Percentiles rank a stretch among this genome's conserved stretches.
Evolutionary conservation across 1,140 invertebrate species (phyloP).

Genomic region (Dreissena polymorpha): DNA sequence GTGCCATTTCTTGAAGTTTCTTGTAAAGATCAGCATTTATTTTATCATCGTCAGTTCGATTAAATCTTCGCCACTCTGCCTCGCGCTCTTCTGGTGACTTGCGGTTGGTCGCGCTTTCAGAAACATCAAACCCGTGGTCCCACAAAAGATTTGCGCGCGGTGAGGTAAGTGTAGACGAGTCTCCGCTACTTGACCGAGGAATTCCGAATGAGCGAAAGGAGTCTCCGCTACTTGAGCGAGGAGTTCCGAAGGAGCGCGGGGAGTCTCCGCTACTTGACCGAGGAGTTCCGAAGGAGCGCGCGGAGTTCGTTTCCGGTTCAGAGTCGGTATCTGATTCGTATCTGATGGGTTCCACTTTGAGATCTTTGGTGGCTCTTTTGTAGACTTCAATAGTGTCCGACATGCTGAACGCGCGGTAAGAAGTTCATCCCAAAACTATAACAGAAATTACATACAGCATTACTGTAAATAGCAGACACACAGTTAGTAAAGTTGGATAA

Average conservation of each 20-base stretch:
- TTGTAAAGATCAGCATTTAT: constrained; percentile 31
- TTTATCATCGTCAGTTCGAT: constrained; percentile 53
- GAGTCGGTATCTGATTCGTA: too few species aligned
- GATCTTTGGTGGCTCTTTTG: too few species aligned
- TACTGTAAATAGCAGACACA: too few species aligned
- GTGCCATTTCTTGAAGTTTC: neutral
- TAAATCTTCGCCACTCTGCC: constrained; percentile 33
- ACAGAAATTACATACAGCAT: too few species aligned
- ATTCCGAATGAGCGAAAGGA: constrained; percentile 6
- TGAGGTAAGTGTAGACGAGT: constrained; percentile 27
- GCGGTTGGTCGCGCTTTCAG: neutral
- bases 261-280: constrained; percentile 33
- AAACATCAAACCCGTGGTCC: constrained; percentile 45
- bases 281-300: constrained; percentile 19
- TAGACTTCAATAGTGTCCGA: too few species aligned
- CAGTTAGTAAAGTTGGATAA: too few species aligned
- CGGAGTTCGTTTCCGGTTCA: neutral
- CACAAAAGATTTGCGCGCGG: constrained; percentile 36
- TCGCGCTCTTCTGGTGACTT: constrained; percentile 29
- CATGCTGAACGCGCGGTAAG: too few species aligned
- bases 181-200: constrained; percentile 31
- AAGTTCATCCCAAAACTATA: too few species aligned
- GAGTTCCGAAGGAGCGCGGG: constrained; percentile 11
- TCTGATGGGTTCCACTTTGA: too few species aligned
- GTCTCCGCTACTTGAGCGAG: constrained; percentile 35